Base-by-base conservation (phyloP, 2,113 vertebrate genomes). In the Vanacampus margaritifer region DNA sequence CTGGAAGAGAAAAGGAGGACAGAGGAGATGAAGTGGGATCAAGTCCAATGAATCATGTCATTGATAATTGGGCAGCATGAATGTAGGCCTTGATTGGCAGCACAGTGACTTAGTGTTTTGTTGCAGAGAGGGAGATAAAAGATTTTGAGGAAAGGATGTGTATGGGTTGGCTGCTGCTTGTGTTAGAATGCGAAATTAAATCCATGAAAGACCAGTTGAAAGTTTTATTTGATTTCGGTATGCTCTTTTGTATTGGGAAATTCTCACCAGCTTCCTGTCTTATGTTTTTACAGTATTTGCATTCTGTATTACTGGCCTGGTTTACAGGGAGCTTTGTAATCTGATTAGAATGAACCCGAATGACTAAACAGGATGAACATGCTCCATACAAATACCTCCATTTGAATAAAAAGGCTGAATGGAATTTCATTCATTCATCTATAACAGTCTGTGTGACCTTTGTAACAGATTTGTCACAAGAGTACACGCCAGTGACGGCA, bases 41-140 rank as follows among this genome's bases (percentile, higher is more conserved):
- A 28, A 50, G 74, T 57, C 63, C 83, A 71, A 84, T 85, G 83
- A 87, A 87, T 82, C 54, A 68, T 79, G 71, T 82, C 82, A 85
- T 78, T 87, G 76, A 84, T 76, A 78, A 84, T 76, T 76, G 74
- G 66, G 13, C 76, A 65, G 60, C 46, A 68, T 87, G 79, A 88
- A 85, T 87, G 84, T 80, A 28, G 71, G 85, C 86, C 84, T 87
- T 87, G 81, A 87, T 70, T 82, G 75, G 69, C 69, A 75, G 74
- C 39, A 84, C 69, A 78, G 64, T 86, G 86, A 87, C 86, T 74
- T 50, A 72, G 69, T 51, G 75, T 83, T 78, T 87, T 87, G 84
- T 87, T 81, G 54, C 67, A 51, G 69, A 72, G 67, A 74, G 64
- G 51, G 72, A 76, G 78, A 82, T 84, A 64, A 85, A 80, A 84